These are phyloP conservation scores for Zhengitettix transpicula DNA, from an alignment of 2,888 invertebrate species.

Conservation along the genomic window DNA sequence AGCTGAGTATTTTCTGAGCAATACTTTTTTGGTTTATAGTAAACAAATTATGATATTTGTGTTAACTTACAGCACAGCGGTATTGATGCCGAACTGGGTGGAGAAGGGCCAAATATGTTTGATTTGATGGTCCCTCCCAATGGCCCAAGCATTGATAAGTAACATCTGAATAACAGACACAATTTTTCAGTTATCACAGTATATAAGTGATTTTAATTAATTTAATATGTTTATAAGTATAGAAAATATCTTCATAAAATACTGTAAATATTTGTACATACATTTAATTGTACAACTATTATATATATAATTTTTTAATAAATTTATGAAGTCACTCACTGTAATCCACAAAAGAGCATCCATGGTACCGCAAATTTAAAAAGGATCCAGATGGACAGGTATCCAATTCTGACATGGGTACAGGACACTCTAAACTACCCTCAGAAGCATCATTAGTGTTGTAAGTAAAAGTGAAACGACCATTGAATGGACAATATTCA, in stretches of 20 bases:
- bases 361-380: conserved; percentile 35
- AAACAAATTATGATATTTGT: background rate
- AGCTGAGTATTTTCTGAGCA: too few species aligned
- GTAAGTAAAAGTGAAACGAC: conserved; percentile 40
- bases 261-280: too few species aligned
- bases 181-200: background rate
- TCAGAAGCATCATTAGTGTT: conserved; percentile 32
- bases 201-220: too few species aligned
- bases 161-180: conserved; percentile 26
- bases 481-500: conserved; percentile 43
- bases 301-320: too few species aligned
- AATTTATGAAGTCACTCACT: conserved; percentile 25
- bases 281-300: too few species aligned
- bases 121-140: conserved; percentile 38
- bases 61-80: conserved; percentile 38
- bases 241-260: too few species aligned
- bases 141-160: conserved; percentile 44
- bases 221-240: too few species aligned
- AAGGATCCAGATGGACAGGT: conserved; percentile 44
- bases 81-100: conserved; percentile 37
- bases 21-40: too few species aligned
- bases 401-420: conserved; percentile 35
- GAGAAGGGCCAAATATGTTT: conserved; percentile 37
- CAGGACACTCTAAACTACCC: conserved; percentile 32
- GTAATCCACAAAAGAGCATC: conserved; percentile 36